phyloP scores from a whole-genome alignment of 2,797 vertebrate genomes.

The Enteromius argenteus region DNA sequence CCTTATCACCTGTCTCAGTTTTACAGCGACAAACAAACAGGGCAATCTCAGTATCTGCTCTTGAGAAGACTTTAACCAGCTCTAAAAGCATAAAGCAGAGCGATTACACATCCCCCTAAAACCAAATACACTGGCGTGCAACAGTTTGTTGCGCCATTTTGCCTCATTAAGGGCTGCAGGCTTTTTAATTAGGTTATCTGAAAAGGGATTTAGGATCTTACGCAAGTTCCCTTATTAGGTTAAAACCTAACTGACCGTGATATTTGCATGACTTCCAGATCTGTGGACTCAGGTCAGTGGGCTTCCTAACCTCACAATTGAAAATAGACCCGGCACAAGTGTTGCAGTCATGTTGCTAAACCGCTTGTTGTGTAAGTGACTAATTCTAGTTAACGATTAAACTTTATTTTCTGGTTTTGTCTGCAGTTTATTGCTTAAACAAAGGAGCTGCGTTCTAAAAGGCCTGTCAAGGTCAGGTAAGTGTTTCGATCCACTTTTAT shows the following conservation, averaged over 20 bases:
- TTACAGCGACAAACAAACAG: slow-evolving; percentile 26
- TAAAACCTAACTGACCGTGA: slow-evolving; percentile 60
- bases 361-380: slow-evolving; percentile 3
- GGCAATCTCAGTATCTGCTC: slow-evolving; percentile 15
- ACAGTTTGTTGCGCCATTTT: slow-evolving; percentile 13
- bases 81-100: slow-evolving; percentile 29
- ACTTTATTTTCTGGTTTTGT: slow-evolving; percentile 38
- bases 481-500: background rate
- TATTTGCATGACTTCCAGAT: slow-evolving; percentile 44
- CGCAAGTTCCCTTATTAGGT: slow-evolving; percentile 57
- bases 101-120: slow-evolving; percentile 9
- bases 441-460: slow-evolving; percentile 22
- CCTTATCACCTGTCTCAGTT: slow-evolving; percentile 8
- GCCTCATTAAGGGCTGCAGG: slow-evolving; percentile 22
- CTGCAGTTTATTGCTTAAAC: slow-evolving; percentile 35
- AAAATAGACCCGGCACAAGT: background rate
- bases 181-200: slow-evolving; percentile 42
- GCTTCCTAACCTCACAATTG: slow-evolving; percentile 21
- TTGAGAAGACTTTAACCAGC: slow-evolving; percentile 42
- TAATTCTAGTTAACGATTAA: slow-evolving; percentile 29
- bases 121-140: background rate
- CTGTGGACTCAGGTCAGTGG: slow-evolving; percentile 61
- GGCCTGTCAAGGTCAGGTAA: slow-evolving; percentile 41
- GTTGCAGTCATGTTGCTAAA: slow-evolving; percentile 9
- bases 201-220: slow-evolving; percentile 61